Percentiles rank a stretch among this genome's conserved stretches.
Evolutionary conservation across 1,140 invertebrate species (phyloP).

Genomic region (Drosophila rhopaloa): DNA sequence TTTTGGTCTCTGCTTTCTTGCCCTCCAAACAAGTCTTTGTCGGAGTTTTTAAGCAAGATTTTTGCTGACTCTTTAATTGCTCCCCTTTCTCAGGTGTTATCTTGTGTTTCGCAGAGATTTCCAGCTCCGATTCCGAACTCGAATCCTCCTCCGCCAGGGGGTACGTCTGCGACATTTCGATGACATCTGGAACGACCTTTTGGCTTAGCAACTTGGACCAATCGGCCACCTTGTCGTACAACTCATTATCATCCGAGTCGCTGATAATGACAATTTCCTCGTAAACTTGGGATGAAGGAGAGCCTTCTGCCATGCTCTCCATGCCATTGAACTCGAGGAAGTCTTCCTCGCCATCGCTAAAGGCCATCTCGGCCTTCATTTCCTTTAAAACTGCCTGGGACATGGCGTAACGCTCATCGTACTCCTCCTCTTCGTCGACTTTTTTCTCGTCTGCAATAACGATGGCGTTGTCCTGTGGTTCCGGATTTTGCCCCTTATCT

Average conservation of each 20-base stretch:
- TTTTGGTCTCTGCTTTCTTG: background rate
- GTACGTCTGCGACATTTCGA: constrained; percentile 52
- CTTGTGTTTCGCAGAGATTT: background rate
- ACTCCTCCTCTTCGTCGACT: constrained; percentile 38
- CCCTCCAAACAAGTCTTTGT: too few relatives aligned
- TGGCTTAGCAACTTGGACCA: constrained; percentile 75
- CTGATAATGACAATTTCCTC: constrained; percentile 51
- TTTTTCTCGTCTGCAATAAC: background rate
- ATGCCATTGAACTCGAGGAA: constrained; percentile 1
- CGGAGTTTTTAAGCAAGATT: background rate
- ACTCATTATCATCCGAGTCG: constrained; percentile 54
- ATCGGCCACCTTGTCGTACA: constrained; percentile 57
- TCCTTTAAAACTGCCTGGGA: constrained; percentile 60
- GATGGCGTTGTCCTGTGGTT: background rate
- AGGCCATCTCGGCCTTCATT: constrained; percentile 71
- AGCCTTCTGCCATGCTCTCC: background rate
- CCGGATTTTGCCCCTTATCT: background rate
- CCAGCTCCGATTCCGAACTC: constrained; percentile 6
- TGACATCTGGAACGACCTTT: constrained; percentile 12
- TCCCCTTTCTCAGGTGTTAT: background rate
- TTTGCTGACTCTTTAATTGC: background rate
- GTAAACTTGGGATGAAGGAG: constrained; percentile 12
- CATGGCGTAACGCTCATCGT: constrained; percentile 51
- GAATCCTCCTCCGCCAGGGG: constrained; percentile 11
- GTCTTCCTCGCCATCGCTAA: constrained; percentile 20